phyloP scores from a whole-genome alignment of 1,140 invertebrate genomes.

The Anastrepha ludens region DNA sequence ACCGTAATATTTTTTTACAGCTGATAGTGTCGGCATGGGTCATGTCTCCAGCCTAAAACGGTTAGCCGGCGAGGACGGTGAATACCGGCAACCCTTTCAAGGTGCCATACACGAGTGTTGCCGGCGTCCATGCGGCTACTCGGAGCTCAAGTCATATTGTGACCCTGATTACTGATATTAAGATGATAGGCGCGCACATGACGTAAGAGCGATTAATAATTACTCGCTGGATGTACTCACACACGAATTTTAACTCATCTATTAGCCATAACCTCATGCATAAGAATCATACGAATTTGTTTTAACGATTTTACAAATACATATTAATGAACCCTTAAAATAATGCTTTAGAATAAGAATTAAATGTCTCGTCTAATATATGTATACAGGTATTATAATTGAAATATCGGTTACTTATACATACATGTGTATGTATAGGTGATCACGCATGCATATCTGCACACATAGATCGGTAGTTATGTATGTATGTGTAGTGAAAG shows the following conservation, averaged over 20 bases:
- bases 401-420: neutral
- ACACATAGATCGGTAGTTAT: neutral
- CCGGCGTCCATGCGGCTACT: constrained; percentile 60
- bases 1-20: constrained; percentile 56
- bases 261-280: constrained; percentile 30
- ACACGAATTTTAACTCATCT: constrained; percentile 10
- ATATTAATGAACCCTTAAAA: neutral
- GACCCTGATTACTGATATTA: constrained; percentile 46
- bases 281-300: constrained; percentile 38
- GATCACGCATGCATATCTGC: neutral
- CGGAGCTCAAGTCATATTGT: constrained; percentile 64
- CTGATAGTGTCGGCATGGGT: constrained; percentile 62
- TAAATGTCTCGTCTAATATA: neutral
- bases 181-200: neutral
- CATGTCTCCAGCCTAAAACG: constrained; percentile 61
- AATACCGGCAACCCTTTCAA: constrained; percentile 60
- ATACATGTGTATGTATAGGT: neutral
- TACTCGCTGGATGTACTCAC: neutral
- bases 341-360: neutral
- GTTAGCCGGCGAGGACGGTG: constrained; percentile 59
- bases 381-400: neutral
- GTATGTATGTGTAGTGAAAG: neutral
- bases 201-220: neutral
- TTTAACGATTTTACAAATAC: neutral
- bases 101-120: constrained; percentile 65